Evolutionary conservation across 2,113 vertebrate species (phyloP).

Genomic region (Mionectes macconnelli): DNA sequence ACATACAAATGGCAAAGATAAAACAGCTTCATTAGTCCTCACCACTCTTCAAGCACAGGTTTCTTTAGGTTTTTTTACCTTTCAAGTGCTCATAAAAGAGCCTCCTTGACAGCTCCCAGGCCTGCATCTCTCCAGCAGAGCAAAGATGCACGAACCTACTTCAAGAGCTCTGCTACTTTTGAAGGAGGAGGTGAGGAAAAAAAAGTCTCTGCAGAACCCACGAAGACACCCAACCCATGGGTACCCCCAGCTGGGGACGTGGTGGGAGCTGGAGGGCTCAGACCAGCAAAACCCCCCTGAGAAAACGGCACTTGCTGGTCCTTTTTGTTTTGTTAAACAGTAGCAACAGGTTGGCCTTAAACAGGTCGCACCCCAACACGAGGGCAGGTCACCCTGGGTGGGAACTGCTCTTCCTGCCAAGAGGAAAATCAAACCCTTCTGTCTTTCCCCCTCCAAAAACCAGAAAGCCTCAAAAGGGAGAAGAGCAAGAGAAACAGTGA

Average conservation of each 20-base stretch:
- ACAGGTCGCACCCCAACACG: background rate
- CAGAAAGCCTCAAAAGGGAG: background rate
- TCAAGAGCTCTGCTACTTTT: background rate
- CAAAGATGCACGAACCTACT: background rate
- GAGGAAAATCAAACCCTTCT: background rate
- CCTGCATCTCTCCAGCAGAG: background rate
- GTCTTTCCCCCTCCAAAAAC: fast-evolving
- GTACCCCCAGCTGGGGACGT: fast-evolving
- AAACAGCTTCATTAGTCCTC: slow-evolving; percentile 46
- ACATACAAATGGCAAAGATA: background rate
- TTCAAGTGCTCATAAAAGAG: slow-evolving; percentile 44
- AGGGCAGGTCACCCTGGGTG: background rate
- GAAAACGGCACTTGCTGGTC: fast-evolving
- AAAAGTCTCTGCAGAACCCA: background rate
- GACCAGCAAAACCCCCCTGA: background rate
- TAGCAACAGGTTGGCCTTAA: background rate
- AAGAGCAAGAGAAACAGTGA: fast-evolving
- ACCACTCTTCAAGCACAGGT: background rate
- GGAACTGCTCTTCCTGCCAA: background rate
- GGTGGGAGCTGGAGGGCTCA: background rate
- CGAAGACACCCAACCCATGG: background rate
- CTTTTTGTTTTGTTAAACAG: background rate
- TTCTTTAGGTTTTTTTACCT: background rate
- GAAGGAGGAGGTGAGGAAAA: background rate
- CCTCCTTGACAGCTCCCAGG: slow-evolving; percentile 23